Conservation (phyloP, 1,140 invertebrate species). For the Ditylenchus dipsaci region DNA sequence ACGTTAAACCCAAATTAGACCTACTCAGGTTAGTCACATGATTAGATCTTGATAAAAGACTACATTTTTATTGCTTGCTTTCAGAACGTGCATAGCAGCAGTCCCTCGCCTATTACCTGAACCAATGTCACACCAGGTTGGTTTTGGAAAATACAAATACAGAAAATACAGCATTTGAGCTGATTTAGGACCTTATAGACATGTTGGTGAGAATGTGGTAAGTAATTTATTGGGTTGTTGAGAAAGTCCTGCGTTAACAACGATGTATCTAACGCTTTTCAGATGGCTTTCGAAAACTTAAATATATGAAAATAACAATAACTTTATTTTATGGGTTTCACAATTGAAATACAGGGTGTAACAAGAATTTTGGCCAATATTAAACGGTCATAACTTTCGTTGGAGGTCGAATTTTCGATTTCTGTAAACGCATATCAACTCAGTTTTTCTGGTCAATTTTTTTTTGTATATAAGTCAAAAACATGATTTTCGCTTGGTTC, state of each 20-base stretch:
- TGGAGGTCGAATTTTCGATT: too few relatives aligned
- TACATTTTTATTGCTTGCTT: conserved; percentile 64
- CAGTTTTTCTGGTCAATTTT: too few relatives aligned
- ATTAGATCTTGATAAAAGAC: neutral
- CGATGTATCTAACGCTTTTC: conserved; percentile 6
- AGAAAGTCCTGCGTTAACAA: neutral
- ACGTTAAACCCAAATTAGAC: conserved; percentile 95
- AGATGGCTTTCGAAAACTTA: too few relatives aligned
- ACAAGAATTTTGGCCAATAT: too few relatives aligned
- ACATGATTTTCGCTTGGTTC: too few relatives aligned
- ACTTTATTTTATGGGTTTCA: too few relatives aligned
- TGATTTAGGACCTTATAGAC: neutral
- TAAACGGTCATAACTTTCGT: too few relatives aligned
- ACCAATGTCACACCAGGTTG: conserved; percentile 83
- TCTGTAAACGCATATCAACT: too few relatives aligned
- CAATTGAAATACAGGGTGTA: too few relatives aligned
- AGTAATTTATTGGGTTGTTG: neutral
- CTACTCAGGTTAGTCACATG: conserved; percentile 59
- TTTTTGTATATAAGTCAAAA: too few relatives aligned
- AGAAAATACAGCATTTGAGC: neutral
- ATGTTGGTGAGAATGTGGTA: conserved; percentile 2
- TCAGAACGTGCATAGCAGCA: conserved; percentile 89
- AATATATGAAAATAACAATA: too few relatives aligned
- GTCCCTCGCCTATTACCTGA: conserved; percentile 94
- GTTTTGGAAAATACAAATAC: neutral